These are phyloP conservation scores for Minunthozetes semirufus DNA, from an alignment of 2,888 invertebrate genomes.

Conservation along the genomic window DNA sequence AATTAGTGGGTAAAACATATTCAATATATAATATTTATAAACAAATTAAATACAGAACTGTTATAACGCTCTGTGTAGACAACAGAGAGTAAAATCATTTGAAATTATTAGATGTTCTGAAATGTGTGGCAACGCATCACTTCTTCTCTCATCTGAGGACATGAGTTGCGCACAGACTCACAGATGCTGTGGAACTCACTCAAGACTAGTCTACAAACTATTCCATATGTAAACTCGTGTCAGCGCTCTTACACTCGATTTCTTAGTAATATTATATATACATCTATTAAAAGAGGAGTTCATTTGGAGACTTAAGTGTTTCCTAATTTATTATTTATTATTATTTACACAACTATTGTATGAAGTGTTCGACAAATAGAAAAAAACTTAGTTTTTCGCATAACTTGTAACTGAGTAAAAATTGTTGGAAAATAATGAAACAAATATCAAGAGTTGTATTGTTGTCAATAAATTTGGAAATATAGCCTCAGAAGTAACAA, in stretches of 20 bases:
- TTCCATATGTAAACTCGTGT: not conserved
- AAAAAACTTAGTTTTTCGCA: too few species aligned
- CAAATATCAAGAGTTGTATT: too few species aligned
- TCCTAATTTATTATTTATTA: not conserved
- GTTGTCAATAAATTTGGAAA: too few species aligned
- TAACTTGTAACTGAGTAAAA: too few species aligned
- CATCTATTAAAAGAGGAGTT: not conserved
- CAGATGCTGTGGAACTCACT: not conserved
- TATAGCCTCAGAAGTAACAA: too few species aligned
- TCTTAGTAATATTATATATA: not conserved
- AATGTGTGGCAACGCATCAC: not conserved
- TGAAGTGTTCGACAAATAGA: not conserved
- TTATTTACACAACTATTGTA: not conserved
- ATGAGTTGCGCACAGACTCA: not conserved
- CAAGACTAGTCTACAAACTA: too few species aligned
- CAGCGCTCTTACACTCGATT: not conserved
- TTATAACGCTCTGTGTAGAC: not conserved
- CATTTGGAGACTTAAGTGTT: not conserved
- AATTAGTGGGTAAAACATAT: not conserved
- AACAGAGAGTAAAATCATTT: constrained; percentile 7
- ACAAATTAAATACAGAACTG: not conserved
- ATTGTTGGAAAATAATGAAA: too few species aligned
- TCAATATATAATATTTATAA: not conserved
- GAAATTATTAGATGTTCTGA: constrained; percentile 9
- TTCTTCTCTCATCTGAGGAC: not conserved